A percentile compares a stretch with the other conserved stretches of the same genome.
Conservation (phyloP, 1,140 invertebrate species). For the Drosophila serrata region DNA sequence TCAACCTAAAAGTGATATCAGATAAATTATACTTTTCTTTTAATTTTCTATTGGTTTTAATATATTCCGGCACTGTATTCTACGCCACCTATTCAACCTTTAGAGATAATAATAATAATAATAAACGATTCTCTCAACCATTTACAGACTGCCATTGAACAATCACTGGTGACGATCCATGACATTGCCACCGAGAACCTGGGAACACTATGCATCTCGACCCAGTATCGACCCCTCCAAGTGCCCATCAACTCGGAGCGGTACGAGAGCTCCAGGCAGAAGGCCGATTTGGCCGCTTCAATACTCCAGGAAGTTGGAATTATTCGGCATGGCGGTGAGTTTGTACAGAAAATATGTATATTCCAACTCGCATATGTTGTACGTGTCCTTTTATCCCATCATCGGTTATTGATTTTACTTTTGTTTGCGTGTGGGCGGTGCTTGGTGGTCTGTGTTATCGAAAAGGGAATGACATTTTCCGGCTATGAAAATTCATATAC, state of each 20-base stretch:
- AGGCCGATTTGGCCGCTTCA: constrained; percentile 90
- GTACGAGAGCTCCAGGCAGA: constrained; percentile 90
- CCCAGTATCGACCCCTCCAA: constrained; percentile 88
- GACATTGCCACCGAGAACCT: constrained; percentile 90
- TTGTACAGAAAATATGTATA: constrained; percentile 17
- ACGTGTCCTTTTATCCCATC: constrained; percentile 27
- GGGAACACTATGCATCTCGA: constrained; percentile 90
- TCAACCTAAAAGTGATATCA: too few relatives aligned
- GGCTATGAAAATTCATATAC: constrained; percentile 25
- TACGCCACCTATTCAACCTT: not conserved
- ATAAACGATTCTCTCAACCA: not conserved
- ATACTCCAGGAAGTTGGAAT: constrained; percentile 90
- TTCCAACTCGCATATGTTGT: constrained; percentile 13
- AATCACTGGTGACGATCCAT: constrained; percentile 89
- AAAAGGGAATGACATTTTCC: constrained; percentile 34
- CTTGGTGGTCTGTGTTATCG: constrained; percentile 21
- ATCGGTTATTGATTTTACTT: constrained; percentile 67
- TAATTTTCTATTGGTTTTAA: not conserved
- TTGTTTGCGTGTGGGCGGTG: constrained; percentile 8
- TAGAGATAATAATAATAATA: constrained; percentile 6
- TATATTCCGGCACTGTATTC: not conserved
- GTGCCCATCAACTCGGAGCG: constrained; percentile 88
- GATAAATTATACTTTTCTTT: not conserved
- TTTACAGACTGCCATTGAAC: constrained; percentile 88
- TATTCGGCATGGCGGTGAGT: constrained; percentile 88